A percentile compares a stretch with the other conserved stretches of the same genome.
phyloP scores from a whole-genome alignment of 1,140 invertebrate genomes.

The Anastrepha ludens region DNA sequence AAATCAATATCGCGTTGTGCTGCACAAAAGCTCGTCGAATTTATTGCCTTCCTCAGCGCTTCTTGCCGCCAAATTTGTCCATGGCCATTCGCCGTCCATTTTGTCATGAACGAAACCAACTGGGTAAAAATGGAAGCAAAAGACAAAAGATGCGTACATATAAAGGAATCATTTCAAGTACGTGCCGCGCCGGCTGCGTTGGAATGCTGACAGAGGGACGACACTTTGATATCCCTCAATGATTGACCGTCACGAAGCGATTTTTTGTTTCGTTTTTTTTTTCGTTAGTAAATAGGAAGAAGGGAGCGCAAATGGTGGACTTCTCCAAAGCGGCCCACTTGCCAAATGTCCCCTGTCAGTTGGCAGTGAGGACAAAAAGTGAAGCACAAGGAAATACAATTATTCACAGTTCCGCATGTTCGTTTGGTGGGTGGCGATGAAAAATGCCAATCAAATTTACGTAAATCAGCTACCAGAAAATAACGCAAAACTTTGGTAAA shows the following conservation, averaged over 20 bases:
- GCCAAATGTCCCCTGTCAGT: not conserved
- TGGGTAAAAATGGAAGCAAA: not conserved
- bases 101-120: not conserved
- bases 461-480: not conserved
- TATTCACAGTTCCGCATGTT: not conserved
- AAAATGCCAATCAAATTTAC: constrained; percentile 8
- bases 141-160: not conserved
- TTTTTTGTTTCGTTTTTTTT: too few relatives aligned
- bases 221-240: not conserved
- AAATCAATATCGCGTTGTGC: not conserved
- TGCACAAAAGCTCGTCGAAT: constrained; percentile 9
- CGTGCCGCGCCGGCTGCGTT: not conserved
- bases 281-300: not conserved
- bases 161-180: constrained; percentile 21
- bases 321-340: not conserved
- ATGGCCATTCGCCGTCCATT: not conserved
- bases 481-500: too few relatives aligned
- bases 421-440: not conserved
- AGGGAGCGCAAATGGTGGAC: not conserved
- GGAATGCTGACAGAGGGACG: constrained; percentile 25
- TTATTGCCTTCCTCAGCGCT: not conserved
- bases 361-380: not conserved
- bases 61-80: not conserved
- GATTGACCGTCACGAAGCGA: not conserved
- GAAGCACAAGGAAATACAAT: not conserved